A percentile compares a stretch with the other conserved stretches of the same genome.
Evolutionary conservation across 1,140 invertebrate genomes (phyloP).

Genomic region (Aphidius gifuensis): DNA sequence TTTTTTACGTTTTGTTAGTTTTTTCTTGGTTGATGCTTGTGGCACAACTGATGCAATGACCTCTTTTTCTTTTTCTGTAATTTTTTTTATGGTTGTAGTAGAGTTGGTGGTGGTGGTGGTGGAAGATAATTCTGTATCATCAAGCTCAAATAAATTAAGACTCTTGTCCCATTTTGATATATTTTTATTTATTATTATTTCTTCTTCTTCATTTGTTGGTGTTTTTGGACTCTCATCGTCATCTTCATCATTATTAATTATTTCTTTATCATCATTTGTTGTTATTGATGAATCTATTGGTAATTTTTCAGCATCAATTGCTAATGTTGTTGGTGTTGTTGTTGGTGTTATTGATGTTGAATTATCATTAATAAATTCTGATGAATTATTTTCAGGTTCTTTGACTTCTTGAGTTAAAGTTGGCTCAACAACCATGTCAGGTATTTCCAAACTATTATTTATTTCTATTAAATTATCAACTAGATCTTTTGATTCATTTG

Average conservation of each 20-base stretch:
- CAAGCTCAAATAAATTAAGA: conserved; percentile 38
- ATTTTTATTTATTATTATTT: conserved; percentile 21
- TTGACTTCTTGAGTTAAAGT: no score
- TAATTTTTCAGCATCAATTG: no score
- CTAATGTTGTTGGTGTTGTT: no score
- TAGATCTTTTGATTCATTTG: conserved; percentile 8
- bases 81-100: no score
- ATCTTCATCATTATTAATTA: conserved; percentile 7
- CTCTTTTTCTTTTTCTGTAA: conserved; percentile 17
- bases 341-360: no score
- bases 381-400: no score
- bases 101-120: conserved; percentile 9
- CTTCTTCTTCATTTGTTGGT: conserved; percentile 35
- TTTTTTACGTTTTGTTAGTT: conserved; percentile 25
- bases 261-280: background rate
- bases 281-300: no score
- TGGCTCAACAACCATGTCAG: background rate
- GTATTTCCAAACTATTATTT: conserved; percentile 29
- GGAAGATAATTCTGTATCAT: conserved; percentile 32
- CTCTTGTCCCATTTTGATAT: conserved; percentile 49
- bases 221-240: conserved; percentile 36
- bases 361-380: no score
- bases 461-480: background rate
- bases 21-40: conserved; percentile 26
- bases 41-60: conserved; percentile 7